A percentile compares a stretch with the other conserved stretches of the same genome.
These are phyloP conservation scores for Drosophila fuyamai DNA, from an alignment of 1,140 invertebrate genomes.

Conservation along the genomic window DNA sequence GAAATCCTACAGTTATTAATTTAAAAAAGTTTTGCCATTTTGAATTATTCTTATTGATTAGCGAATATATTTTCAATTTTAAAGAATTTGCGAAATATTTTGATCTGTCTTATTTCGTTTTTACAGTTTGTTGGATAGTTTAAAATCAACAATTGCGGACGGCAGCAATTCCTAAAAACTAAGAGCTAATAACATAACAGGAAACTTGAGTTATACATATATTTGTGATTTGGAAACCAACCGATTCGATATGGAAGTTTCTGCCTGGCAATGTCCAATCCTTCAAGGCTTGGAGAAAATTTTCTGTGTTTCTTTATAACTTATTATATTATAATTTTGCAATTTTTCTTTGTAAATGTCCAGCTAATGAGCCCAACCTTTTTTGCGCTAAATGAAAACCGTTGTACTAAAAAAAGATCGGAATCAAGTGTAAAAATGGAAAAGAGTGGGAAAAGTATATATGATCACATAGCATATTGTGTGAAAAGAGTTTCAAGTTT, in stretches of 20 bases:
- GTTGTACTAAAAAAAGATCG: too few species aligned
- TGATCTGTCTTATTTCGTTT: background rate
- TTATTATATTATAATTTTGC: background rate
- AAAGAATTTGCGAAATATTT: background rate
- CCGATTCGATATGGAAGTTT: conserved; percentile 13
- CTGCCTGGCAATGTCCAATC: conserved; percentile 46
- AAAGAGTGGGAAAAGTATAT: too few species aligned
- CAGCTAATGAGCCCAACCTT: background rate
- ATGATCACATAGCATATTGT: too few species aligned
- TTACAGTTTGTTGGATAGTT: background rate
- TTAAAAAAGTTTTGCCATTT: too few species aligned
- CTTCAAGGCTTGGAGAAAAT: background rate
- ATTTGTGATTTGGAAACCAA: conserved; percentile 1
- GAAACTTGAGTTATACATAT: conserved; percentile 19
- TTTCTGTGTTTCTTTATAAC: background rate
- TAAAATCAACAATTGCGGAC: conserved; percentile 67
- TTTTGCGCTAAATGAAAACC: background rate
- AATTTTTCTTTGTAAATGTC: background rate
- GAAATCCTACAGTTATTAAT: too few species aligned
- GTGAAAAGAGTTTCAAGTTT: background rate
- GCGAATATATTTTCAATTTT: background rate
- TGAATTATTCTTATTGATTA: too few species aligned
- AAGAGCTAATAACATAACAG: conserved; percentile 8
- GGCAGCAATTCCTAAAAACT: conserved; percentile 63
- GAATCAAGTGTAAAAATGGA: too few species aligned